Percentiles rank a stretch among this genome's conserved stretches.
Evolutionary conservation across 92 coral and sea anemone genomes (phyloP).

Genomic region (Palythoa heliodiscus): DNA sequence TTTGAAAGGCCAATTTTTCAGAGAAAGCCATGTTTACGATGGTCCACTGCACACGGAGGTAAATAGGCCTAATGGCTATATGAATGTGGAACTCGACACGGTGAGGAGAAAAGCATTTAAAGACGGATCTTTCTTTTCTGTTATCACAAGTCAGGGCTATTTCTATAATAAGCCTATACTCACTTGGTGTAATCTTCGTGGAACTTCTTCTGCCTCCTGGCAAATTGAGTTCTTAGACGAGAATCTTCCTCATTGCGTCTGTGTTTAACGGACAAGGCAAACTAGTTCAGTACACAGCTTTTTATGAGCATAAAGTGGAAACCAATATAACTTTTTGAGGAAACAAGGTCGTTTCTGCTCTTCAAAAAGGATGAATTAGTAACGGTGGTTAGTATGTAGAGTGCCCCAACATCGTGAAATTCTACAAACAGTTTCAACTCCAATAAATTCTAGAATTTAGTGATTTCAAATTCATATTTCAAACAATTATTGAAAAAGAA

Average conservation of each 20-base stretch:
- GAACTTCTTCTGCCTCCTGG: slow-evolving; percentile 76
- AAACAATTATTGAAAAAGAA: no score
- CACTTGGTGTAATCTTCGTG: slow-evolving; percentile 86
- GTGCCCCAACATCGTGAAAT: not conserved
- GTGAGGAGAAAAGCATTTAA: no score
- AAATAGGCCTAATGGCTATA: no score
- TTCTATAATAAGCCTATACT: not conserved
- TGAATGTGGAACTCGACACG: no score
- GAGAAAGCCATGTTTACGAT: no score
- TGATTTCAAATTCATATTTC: no score
- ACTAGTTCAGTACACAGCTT: not conserved
- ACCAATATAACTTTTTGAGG: not conserved
- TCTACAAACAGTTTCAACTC: not conserved
- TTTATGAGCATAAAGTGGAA: not conserved
- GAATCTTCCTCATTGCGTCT: slow-evolving; percentile 90
- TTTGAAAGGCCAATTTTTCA: no score
- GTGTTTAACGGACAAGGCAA: not conserved
- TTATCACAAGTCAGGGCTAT: not conserved
- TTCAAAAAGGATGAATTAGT: no score
- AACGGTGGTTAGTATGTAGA: no score
- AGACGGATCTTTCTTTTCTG: no score
- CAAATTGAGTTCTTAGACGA: slow-evolving; percentile 76
- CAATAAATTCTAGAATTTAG: no score
- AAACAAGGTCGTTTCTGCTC: not conserved
- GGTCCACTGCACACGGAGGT: no score